These are phyloP conservation scores for Formicarius rufipectus DNA, from an alignment of 2,113 vertebrate species.

Conservation along the genomic window DNA sequence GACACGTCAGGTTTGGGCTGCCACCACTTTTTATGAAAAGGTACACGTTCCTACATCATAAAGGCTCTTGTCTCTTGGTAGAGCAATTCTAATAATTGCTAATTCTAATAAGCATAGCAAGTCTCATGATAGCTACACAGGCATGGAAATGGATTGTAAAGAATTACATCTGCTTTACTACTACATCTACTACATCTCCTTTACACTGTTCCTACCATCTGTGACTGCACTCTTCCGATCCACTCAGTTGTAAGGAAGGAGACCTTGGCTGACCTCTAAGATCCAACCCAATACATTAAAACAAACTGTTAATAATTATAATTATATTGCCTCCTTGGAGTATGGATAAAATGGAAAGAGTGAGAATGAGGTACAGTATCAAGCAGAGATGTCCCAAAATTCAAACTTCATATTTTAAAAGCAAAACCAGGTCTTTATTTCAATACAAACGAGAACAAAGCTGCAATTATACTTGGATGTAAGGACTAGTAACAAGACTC, in stretches of 20 bases:
- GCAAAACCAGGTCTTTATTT: neutral
- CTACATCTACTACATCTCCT: neutral
- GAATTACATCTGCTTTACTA: neutral
- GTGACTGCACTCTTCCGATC: neutral
- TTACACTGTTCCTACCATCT: neutral
- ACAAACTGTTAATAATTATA: neutral
- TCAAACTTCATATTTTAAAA: neutral
- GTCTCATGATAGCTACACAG: neutral
- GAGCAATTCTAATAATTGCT: neutral
- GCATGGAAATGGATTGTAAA: neutral
- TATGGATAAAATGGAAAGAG: neutral
- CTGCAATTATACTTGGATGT: neutral
- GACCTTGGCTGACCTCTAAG: neutral
- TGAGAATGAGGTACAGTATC: neutral
- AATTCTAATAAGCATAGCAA: neutral
- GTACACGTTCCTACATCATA: neutral
- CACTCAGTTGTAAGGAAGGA: neutral
- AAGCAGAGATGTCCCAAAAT: neutral
- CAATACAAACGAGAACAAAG: slow-evolving; percentile 21
- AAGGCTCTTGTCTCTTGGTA: neutral
- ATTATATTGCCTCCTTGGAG: neutral
- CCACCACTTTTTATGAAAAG: neutral
- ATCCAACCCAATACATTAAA: neutral
- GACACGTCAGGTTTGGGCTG: rapidly evolving
- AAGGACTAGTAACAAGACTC: slow-evolving; percentile 1